Base-by-base conservation (phyloP, 2,113 vertebrate genomes). In the Noturus placidus region DNA sequence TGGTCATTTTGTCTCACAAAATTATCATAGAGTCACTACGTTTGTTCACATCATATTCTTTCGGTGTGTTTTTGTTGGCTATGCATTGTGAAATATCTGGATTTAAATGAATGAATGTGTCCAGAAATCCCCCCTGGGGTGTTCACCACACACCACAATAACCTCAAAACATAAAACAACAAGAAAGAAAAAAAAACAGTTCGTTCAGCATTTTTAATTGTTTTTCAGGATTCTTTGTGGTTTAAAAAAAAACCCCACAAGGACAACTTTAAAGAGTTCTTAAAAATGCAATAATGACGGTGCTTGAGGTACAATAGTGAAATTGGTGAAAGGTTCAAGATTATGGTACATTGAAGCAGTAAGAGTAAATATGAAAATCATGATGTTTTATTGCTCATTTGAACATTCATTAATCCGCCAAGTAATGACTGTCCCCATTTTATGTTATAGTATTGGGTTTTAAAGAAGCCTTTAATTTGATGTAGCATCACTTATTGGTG, bases 121-220 rank as follows among this genome's bases (percentile, higher is more conserved):
- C 57, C 79, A 82, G 83, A 85, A 89, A 85, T 85, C 84, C 50
- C 15, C 70, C 52, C 19, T 11, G 30, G 52, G 59, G 69, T 77
- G 84, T 84, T 84, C 63, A 76, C 84, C 11, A 82, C 72, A 86
- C n/a, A 74, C 65, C 86, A 83, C 80, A 88, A 50, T 83, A 81
- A 86, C 90, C 89, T 88, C 61, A 86, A 88, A 79, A 54, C 70
- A 27, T 20, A 11, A 80, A 67, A 46, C 5, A 7, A 6, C 0
- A 46, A 46, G 0, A 5, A 11, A 22, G 56, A 35, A 20, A 46
- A 17, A 65, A 63, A 38, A 6, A 13, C 30, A 59, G 30, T 61
- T 11, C 33, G 59, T 82, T 38, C 9, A 46, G 38, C 9, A 25
- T 83, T 30, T 19, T 83, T 6, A 83, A 65, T 65, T 61, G 81